Conservation (phyloP, 2,113 vertebrate genomes). For the Glareola pratincola region DNA sequence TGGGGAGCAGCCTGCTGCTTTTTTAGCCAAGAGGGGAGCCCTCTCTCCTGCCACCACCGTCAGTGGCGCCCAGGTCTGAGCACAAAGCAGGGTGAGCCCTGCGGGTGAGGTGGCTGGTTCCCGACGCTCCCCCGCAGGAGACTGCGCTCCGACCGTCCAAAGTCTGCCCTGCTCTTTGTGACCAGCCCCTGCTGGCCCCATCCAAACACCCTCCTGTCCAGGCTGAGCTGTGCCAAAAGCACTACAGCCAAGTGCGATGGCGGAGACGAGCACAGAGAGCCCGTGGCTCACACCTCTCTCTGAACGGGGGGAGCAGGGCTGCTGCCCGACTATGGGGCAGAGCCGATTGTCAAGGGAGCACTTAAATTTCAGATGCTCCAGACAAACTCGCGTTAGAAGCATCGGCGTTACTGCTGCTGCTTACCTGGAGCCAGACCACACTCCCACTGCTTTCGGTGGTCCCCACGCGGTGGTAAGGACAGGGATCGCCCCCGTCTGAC, state of each 20-base stretch:
- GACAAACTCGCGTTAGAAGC: not conserved
- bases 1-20: not conserved
- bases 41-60: not conserved
- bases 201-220: not conserved
- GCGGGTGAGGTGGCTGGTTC: not conserved
- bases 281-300: not conserved
- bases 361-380: not conserved
- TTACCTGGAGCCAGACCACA: accelerated
- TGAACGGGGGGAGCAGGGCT: not conserved
- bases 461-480: accelerated
- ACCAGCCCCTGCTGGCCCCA: accelerated
- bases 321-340: not conserved
- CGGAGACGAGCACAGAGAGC: not conserved
- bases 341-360: not conserved
- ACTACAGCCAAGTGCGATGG: not conserved
- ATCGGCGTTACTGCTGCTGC: accelerated
- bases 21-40: not conserved
- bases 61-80: accelerated
- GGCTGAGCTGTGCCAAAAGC: not conserved
- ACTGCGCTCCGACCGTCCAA: not conserved
- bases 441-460: accelerated
- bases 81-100: not conserved
- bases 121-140: not conserved
- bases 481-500: accelerated
- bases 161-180: not conserved